A percentile compares a stretch with the other conserved stretches of the same genome.
These are phyloP conservation scores for Xestia rhomboidea DNA, from an alignment of 2,888 invertebrate species.

Conservation along the genomic window DNA sequence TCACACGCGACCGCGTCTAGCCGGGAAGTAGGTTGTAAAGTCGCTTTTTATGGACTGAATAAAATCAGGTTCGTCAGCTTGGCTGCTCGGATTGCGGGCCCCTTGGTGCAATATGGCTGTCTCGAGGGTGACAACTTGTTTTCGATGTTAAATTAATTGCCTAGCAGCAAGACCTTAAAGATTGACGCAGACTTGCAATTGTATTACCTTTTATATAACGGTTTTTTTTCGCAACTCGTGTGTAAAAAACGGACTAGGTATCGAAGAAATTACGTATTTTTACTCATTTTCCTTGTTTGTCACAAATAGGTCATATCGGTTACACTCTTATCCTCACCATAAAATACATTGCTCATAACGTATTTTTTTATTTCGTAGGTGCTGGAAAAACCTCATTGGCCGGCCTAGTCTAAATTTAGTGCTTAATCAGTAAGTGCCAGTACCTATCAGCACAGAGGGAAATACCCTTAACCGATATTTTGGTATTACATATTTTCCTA, in stretches of 20 bases:
- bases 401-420: conserved; percentile 17
- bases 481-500: conserved; percentile 44
- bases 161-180: conserved; percentile 23
- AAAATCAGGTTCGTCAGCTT: conserved; percentile 72
- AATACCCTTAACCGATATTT: conserved; percentile 44
- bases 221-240: not conserved
- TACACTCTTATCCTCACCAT: not conserved
- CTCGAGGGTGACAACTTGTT: conserved; percentile 69
- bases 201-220: not conserved
- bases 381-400: conserved; percentile 28
- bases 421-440: conserved; percentile 6
- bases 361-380: not conserved
- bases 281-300: not conserved
- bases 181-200: conserved; percentile 19
- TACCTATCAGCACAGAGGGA: conserved; percentile 19
- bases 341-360: not conserved
- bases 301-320: not conserved
- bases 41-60: conserved; percentile 77
- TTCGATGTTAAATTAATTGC: conserved; percentile 67
- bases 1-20: conserved; percentile 83
- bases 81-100: conserved; percentile 13
- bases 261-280: not conserved
- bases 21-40: conserved; percentile 80
- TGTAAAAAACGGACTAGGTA: not conserved
- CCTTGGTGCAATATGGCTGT: conserved; percentile 58